phyloP scores from a whole-genome alignment of 2,888 invertebrate species.

The Mellilla xanthometata region DNA sequence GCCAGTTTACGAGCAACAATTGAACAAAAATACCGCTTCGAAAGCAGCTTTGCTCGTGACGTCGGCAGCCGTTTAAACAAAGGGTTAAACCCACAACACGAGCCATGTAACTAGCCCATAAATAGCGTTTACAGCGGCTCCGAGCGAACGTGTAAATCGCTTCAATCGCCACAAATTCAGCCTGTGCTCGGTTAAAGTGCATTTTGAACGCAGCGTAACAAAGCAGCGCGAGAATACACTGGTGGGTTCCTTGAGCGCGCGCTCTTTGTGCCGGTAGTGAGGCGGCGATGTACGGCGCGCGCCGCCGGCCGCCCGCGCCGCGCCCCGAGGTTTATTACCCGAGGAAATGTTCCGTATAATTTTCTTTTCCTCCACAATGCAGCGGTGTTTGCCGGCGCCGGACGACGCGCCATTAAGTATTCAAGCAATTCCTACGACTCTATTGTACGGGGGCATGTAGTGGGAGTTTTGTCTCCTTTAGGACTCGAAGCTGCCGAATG shows the following conservation, averaged over 20 bases:
- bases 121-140: conserved; percentile 25
- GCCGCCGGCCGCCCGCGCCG: conserved; percentile 14
- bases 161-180: conserved; percentile 28
- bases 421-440: conserved; percentile 21
- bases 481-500: conserved; percentile 1
- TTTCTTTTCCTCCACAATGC: conserved; percentile 31
- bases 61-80: conserved; percentile 17
- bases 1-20: not conserved
- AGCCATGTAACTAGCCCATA: conserved; percentile 21
- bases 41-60: conserved; percentile 1
- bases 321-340: conserved; percentile 27
- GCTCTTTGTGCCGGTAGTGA: conserved; percentile 18
- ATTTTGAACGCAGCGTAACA: conserved; percentile 24
- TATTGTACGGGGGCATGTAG: conserved; percentile 14
- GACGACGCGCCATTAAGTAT: conserved; percentile 24
- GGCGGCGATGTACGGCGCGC: conserved; percentile 23
- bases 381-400: conserved; percentile 27
- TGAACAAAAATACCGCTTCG: conserved; percentile 2
- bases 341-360: conserved; percentile 32
- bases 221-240: conserved; percentile 26
- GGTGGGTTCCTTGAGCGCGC: conserved; percentile 18
- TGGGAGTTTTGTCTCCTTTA: too few relatives aligned
- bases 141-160: conserved; percentile 29
- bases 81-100: conserved; percentile 12
- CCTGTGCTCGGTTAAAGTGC: conserved; percentile 21